Percentiles rank a stretch among this genome's conserved stretches.
phyloP scores from a whole-genome alignment of 2,797 vertebrate species.

The Octomys mimax region DNA sequence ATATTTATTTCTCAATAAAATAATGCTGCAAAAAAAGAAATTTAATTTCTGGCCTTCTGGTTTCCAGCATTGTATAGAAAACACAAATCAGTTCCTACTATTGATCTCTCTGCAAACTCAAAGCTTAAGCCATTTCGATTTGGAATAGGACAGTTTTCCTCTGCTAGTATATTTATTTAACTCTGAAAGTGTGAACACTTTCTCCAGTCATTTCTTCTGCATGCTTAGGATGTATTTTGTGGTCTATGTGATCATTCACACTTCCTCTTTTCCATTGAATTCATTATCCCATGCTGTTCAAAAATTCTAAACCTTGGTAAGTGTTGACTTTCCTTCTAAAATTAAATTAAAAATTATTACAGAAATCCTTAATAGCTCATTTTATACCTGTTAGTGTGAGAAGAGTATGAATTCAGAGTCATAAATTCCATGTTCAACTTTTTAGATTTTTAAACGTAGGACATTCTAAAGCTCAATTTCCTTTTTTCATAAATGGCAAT shows the following conservation, averaged over 20 bases:
- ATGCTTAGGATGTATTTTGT: neutral
- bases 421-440: neutral
- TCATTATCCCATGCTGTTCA: neutral
- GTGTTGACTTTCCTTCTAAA: neutral
- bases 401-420: neutral
- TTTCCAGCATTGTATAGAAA: slow-evolving; percentile 1
- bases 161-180: neutral
- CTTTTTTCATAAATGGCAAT: neutral
- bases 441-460: neutral
- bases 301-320: slow-evolving; percentile 19
- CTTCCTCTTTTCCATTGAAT: neutral
- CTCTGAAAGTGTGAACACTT: neutral
- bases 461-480: neutral
- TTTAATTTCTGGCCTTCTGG: neutral
- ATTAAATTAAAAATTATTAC: slow-evolving; percentile 42
- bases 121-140: neutral
- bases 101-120: neutral
- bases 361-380: slow-evolving; percentile 4
- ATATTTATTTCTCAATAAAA: too few species aligned
- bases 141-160: neutral
- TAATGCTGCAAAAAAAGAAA: too few species aligned
- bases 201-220: neutral
- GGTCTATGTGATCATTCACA: neutral
- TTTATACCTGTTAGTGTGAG: neutral
- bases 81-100: neutral